Evolutionary conservation across 2,888 invertebrate genomes (phyloP).

Genomic region (Tetramorium bicarinatum): DNA sequence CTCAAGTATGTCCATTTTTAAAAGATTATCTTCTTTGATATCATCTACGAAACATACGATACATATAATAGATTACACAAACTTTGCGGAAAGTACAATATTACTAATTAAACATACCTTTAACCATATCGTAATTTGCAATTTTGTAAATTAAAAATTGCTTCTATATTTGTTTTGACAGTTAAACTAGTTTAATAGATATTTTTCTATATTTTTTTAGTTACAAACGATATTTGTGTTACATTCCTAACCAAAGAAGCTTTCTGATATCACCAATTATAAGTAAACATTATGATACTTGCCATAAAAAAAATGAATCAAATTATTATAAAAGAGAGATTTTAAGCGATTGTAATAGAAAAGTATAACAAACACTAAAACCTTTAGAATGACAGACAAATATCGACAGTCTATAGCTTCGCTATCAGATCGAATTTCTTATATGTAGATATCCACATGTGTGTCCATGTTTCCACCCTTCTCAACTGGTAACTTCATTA

Average conservation of each 20-base stretch:
- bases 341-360: neutral
- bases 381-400: conserved; percentile 2
- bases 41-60: neutral
- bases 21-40: neutral
- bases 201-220: neutral
- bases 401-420: conserved; percentile 5
- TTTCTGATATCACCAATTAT: neutral
- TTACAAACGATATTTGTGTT: conserved; percentile 1
- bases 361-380: neutral
- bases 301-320: neutral
- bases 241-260: neutral
- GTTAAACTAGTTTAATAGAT: neutral
- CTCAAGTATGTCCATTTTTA: neutral
- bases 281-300: neutral
- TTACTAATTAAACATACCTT: neutral
- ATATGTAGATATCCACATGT: neutral
- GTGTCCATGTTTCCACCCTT: neutral
- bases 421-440: neutral
- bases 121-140: neutral
- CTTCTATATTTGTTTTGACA: neutral
- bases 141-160: neutral
- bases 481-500: neutral
- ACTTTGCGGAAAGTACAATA: neutral
- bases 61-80: neutral
- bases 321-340: neutral